These are phyloP conservation scores for Caradrina kadenii DNA, from an alignment of 2,888 invertebrate species.

Conservation along the genomic window DNA sequence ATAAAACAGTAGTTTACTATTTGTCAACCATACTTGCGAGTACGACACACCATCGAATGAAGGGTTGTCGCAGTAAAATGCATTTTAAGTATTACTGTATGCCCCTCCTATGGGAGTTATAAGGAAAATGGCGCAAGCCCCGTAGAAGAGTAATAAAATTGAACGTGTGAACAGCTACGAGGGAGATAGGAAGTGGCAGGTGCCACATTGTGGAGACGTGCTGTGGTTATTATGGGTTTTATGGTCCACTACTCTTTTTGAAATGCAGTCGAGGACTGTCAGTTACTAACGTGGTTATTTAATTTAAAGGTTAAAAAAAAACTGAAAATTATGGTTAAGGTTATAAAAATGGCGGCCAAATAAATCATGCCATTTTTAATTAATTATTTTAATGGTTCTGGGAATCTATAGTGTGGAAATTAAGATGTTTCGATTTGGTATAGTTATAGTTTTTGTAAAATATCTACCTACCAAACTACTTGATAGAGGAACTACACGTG, in stretches of 20 bases:
- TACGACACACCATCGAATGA: not conserved
- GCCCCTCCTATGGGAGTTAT: constrained; percentile 20
- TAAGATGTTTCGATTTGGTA: too few species aligned
- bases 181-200: constrained; percentile 13
- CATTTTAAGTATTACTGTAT: constrained; percentile 7
- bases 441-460: too few species aligned
- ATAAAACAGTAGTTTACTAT: not conserved
- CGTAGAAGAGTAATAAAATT: constrained; percentile 34
- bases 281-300: too few species aligned
- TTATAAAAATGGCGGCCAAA: too few species aligned
- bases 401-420: too few species aligned
- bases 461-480: too few species aligned
- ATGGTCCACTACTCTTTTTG: not conserved
- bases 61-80: constrained; percentile 14
- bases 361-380: too few species aligned
- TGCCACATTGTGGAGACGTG: constrained; percentile 15
- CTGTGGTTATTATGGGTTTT: constrained; percentile 3
- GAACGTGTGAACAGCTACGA: constrained; percentile 32
- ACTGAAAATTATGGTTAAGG: too few species aligned
- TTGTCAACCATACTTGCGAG: not conserved
- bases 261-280: too few species aligned
- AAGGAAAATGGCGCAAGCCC: constrained; percentile 11
- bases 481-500: too few species aligned
- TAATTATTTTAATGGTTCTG: too few species aligned
- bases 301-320: too few species aligned